These are phyloP conservation scores for Leuctra nigra DNA, from an alignment of 2,888 invertebrate species.

Conservation along the genomic window DNA sequence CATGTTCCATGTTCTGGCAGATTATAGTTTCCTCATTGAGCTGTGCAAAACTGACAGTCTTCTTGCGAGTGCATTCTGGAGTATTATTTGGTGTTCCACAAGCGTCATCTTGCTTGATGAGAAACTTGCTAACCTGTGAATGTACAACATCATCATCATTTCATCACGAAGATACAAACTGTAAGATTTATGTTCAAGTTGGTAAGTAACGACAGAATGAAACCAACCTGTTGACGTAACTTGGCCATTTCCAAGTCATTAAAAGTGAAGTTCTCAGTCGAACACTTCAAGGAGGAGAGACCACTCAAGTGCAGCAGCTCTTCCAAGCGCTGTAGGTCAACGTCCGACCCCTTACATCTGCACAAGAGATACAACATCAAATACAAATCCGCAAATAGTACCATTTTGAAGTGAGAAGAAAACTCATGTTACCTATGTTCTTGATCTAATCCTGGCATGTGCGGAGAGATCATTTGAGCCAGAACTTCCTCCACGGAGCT, in stretches of 20 bases:
- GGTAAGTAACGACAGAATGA: no score
- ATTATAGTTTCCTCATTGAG: conserved; percentile 53
- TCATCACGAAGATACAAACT: neutral
- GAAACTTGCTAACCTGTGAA: conserved; percentile 59
- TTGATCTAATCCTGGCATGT: neutral
- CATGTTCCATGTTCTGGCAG: conserved; percentile 31
- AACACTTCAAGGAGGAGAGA: conserved; percentile 51
- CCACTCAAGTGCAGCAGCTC: conserved; percentile 65
- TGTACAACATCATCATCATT: neutral
- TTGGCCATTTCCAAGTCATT: conserved; percentile 63
- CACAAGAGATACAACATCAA: no score
- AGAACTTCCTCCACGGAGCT: conserved; percentile 26
- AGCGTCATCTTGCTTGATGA: conserved; percentile 34
- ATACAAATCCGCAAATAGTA: no score
- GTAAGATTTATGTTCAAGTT: neutral
- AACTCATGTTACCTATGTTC: neutral
- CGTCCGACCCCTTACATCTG: no score
- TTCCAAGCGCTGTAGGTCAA: conserved; percentile 56
- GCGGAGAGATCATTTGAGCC: neutral
- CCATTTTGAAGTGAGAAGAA: no score
- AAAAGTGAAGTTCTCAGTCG: conserved; percentile 41
- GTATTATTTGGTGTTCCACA: conserved; percentile 17
- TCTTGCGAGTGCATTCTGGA: conserved; percentile 45
- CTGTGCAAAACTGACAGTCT: conserved; percentile 72
- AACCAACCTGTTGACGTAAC: conserved; percentile 40